These are phyloP conservation scores for Papilio machaon DNA, from an alignment of 1,140 invertebrate species.

Conservation along the genomic window DNA sequence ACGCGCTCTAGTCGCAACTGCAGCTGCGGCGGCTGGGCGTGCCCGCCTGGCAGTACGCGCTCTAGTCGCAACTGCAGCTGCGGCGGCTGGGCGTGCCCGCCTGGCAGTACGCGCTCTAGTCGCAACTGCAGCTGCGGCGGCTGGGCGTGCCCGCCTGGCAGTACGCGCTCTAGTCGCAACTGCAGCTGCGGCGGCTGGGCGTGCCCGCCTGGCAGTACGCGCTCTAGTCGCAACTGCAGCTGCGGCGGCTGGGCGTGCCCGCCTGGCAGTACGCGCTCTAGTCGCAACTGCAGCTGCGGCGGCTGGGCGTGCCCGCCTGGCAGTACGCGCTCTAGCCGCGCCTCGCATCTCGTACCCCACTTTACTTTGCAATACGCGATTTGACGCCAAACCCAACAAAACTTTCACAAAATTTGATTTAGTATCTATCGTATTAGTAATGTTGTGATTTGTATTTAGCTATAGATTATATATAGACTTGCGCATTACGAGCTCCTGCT, in stretches of 20 bases:
- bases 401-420: too few species aligned
- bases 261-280: not conserved
- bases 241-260: not conserved
- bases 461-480: too few species aligned
- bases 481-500: too few species aligned
- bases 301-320: not conserved
- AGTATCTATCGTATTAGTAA: too few species aligned
- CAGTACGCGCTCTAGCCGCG: not conserved
- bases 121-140: not conserved
- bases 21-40: not conserved
- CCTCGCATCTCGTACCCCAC: too few species aligned
- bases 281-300: not conserved
- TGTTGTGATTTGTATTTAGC: too few species aligned
- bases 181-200: not conserved
- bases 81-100: not conserved
- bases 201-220: not conserved
- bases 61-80: conserved; percentile 1
- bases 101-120: too few species aligned
- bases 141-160: not conserved
- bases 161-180: too few species aligned
- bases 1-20: too few species aligned
- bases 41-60: not conserved
- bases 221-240: not conserved
- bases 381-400: too few species aligned
- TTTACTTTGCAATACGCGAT: too few species aligned